These are phyloP conservation scores for Nyctibius bracteatus DNA, from an alignment of 2,113 vertebrate genomes.

Conservation along the genomic window DNA sequence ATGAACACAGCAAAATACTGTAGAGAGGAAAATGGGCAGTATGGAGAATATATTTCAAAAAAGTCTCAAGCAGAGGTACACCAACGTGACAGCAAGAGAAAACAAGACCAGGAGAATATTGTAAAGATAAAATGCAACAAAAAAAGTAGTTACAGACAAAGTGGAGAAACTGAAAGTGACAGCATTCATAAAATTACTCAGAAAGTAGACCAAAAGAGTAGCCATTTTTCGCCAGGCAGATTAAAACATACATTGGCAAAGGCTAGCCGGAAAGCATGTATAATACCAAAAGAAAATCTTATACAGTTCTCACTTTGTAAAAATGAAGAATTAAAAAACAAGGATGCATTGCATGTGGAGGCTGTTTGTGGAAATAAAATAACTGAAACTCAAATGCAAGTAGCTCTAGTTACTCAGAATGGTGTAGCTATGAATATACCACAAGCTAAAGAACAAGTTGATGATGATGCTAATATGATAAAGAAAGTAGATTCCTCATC, in stretches of 20 bases:
- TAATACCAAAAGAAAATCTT: background rate
- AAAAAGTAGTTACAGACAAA: background rate
- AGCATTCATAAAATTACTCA: background rate
- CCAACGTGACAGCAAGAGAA: background rate
- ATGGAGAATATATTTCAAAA: background rate
- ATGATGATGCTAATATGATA: background rate
- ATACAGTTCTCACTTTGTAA: background rate
- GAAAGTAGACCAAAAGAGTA: background rate
- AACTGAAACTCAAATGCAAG: background rate
- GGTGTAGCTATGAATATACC: background rate
- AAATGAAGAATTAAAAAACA: conserved; percentile 1
- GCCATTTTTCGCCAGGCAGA: background rate
- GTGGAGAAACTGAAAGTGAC: background rate
- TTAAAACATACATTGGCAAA: conserved; percentile 25
- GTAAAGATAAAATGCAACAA: background rate
- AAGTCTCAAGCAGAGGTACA: background rate
- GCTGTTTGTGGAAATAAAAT: background rate
- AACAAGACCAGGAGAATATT: conserved; percentile 3
- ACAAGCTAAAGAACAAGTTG: background rate
- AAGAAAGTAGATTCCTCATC: background rate
- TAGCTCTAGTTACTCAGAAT: background rate
- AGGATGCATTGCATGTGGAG: background rate
- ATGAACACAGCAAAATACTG: background rate
- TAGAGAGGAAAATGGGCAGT: background rate
- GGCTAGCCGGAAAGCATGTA: background rate